A percentile compares a stretch with the other conserved stretches of the same genome.
These are phyloP conservation scores for Oscheius sp. DNA, from an alignment of 2,888 invertebrate genomes.

Conservation along the genomic window DNA sequence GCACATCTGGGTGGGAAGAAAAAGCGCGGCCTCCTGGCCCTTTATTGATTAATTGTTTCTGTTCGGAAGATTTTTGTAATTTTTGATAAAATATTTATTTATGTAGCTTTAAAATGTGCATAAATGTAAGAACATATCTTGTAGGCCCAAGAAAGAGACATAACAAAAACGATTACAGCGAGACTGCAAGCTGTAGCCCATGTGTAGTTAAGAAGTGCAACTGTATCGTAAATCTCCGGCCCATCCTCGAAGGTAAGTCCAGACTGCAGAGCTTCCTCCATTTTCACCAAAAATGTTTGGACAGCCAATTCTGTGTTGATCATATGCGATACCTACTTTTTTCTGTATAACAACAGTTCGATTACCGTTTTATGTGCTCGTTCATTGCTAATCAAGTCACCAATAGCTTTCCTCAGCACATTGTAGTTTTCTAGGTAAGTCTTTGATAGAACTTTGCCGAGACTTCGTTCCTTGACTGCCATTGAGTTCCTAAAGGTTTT, in stretches of 20 bases:
- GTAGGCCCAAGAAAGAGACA: not conserved
- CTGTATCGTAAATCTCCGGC: not conserved
- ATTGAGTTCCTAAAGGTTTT: constrained; percentile 33
- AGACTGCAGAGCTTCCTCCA: constrained; percentile 7
- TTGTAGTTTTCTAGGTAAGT: constrained; percentile 23
- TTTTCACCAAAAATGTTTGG: not conserved
- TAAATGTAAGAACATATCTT: not conserved
- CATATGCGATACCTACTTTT: not conserved
- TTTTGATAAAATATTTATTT: not conserved
- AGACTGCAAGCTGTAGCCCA: not conserved
- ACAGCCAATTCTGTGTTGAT: not conserved
- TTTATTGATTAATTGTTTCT: not conserved
- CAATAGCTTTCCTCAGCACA: constrained; percentile 26
- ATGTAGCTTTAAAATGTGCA: not conserved
- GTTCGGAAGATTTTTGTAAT: constrained; percentile 12
- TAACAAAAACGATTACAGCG: not conserved
- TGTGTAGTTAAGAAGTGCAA: not conserved
- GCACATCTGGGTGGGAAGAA: not conserved
- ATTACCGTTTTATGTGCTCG: not conserved
- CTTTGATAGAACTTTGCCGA: constrained; percentile 32
- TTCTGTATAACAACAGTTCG: not conserved
- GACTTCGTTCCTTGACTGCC: constrained; percentile 33
- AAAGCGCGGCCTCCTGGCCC: not conserved
- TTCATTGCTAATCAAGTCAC: not conserved
- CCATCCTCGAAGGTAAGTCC: constrained; percentile 5